Conservation (phyloP, 2,888 invertebrate genomes). For the Poecilobothrus nobilitatus region DNA sequence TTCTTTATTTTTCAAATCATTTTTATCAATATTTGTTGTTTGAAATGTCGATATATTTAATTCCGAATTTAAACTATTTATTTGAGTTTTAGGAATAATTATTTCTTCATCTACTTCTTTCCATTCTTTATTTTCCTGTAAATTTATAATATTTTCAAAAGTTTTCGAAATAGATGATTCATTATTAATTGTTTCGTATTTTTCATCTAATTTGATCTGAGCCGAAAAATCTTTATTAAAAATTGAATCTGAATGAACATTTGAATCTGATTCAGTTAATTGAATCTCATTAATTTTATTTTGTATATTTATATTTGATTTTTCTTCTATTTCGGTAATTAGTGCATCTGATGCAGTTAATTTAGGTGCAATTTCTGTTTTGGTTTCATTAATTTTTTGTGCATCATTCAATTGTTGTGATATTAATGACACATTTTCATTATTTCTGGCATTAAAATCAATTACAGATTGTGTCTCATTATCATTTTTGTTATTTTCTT, state of each 20-base stretch:
- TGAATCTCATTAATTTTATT: not conserved
- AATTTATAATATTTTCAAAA: not conserved
- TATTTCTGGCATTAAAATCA: not conserved
- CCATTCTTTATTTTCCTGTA: too few relatives aligned
- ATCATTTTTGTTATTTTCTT: conserved; percentile 22
- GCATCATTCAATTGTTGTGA: conserved; percentile 18
- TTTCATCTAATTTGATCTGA: conserved; percentile 24
- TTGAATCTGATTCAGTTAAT: not conserved
- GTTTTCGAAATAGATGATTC: not conserved
- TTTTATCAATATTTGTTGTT: too few relatives aligned
- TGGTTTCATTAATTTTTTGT: conserved; percentile 17
- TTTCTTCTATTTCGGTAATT: conserved; percentile 25
- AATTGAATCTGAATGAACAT: too few relatives aligned
- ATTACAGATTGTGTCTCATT: conserved; percentile 13
- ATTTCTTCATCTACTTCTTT: too few relatives aligned
- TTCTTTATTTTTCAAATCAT: too few relatives aligned
- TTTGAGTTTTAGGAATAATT: too few relatives aligned
- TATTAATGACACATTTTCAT: not conserved
- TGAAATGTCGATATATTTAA: too few relatives aligned
- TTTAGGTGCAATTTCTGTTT: conserved; percentile 26
- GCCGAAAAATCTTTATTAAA: too few relatives aligned
- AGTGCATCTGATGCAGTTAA: conserved; percentile 26
- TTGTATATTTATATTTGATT: conserved; percentile 14
- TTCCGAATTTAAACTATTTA: too few relatives aligned
- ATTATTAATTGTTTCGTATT: conserved; percentile 21